Evolutionary conservation across 2,888 invertebrate species (phyloP).

Genomic region (Ichneumoninae sp.): DNA sequence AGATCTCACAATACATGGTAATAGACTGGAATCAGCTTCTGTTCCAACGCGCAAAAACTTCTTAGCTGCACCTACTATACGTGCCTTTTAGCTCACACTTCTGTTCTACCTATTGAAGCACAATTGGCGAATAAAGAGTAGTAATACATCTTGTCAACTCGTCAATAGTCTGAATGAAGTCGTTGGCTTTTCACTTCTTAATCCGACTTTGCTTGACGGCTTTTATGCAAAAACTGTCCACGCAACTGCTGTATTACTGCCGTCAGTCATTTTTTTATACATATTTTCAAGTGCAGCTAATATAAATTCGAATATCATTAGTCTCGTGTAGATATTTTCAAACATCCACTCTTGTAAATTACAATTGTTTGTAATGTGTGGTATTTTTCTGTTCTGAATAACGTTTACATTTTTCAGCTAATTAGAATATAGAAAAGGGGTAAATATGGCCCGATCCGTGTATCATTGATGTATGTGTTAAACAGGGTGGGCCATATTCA

Average conservation of each 20-base stretch:
- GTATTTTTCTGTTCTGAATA: too few species aligned
- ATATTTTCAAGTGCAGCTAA: background rate
- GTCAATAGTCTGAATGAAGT: conserved; percentile 73
- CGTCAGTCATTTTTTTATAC: background rate
- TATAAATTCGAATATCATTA: too few species aligned
- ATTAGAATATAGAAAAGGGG: too few species aligned
- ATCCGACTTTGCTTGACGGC: conserved; percentile 26
- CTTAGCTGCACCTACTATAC: conserved; percentile 42
- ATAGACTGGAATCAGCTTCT: conserved; percentile 8
- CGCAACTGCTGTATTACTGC: conserved; percentile 10
- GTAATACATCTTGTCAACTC: conserved; percentile 70
- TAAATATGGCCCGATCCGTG: too few species aligned
- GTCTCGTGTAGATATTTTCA: too few species aligned
- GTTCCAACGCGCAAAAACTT: conserved; percentile 16
- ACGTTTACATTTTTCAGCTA: too few species aligned
- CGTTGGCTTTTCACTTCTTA: conserved; percentile 51
- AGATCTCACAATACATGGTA: conserved; percentile 12
- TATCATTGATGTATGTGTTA: too few species aligned
- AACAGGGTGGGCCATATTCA: too few species aligned
- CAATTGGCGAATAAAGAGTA: conserved; percentile 77
- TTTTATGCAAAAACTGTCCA: conserved; percentile 18
- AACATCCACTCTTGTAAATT: too few species aligned
- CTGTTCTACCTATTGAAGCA: conserved; percentile 59
- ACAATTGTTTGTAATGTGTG: too few species aligned
- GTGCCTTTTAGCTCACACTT: conserved; percentile 30